These are phyloP conservation scores for Tenthredo mesomela DNA, from an alignment of 2,888 invertebrate genomes.

Conservation along the genomic window DNA sequence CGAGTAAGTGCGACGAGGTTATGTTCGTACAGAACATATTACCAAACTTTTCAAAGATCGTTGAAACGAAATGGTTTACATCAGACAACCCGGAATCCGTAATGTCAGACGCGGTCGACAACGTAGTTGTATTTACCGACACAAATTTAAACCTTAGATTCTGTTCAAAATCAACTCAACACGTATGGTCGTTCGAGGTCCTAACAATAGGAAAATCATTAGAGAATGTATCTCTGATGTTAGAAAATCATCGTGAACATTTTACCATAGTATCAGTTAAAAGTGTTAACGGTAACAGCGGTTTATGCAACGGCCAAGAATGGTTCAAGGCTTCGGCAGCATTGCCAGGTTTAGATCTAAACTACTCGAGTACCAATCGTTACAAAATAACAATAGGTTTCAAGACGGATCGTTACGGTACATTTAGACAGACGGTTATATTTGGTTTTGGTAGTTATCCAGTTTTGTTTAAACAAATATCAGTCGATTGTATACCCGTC, in stretches of 20 bases:
- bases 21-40: slow-evolving; percentile 51
- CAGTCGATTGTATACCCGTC: slow-evolving; percentile 88
- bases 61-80: slow-evolving; percentile 57
- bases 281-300: slow-evolving; percentile 62
- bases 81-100: slow-evolving; percentile 61
- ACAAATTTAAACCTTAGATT: slow-evolving; percentile 59
- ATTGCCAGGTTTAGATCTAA: slow-evolving; percentile 57
- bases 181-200: slow-evolving; percentile 61
- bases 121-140: slow-evolving; percentile 55
- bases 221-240: slow-evolving; percentile 64
- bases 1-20: slow-evolving; percentile 52
- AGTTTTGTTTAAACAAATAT: slow-evolving; percentile 83
- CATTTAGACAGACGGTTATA: slow-evolving; percentile 88
- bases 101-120: slow-evolving; percentile 58
- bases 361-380: slow-evolving; percentile 52
- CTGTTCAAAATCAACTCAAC: slow-evolving; percentile 56
- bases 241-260: slow-evolving; percentile 65
- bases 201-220: slow-evolving; percentile 63
- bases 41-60: slow-evolving; percentile 45
- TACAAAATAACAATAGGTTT: slow-evolving; percentile 52
- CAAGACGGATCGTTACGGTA: slow-evolving; percentile 80
- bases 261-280: slow-evolving; percentile 66
- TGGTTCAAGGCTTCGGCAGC: slow-evolving; percentile 52
- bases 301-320: slow-evolving; percentile 45
- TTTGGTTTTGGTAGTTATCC: slow-evolving; percentile 87